Conservation (phyloP, 2,888 invertebrate genomes). For the Drosophila aldrichi region DNA sequence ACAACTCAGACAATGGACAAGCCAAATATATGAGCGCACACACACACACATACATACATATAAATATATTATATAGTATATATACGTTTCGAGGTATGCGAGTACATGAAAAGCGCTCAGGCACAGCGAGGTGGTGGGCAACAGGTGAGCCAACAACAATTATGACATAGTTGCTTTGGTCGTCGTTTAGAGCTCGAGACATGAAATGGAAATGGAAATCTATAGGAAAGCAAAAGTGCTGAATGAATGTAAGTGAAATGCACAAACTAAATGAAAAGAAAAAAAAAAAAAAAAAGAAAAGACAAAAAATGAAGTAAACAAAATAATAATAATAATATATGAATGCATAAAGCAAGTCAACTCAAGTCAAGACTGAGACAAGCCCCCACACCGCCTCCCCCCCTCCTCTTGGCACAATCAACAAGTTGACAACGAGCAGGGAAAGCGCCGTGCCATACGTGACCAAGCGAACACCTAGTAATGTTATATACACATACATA, state of each 20-base stretch:
- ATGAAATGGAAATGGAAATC: constrained; percentile 66
- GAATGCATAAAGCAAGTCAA: constrained; percentile 19
- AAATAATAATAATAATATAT: constrained; percentile 7
- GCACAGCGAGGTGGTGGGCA: constrained; percentile 29
- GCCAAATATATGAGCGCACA: constrained; percentile 9
- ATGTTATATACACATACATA: neutral
- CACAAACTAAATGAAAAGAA: constrained; percentile 19
- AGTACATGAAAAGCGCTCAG: constrained; percentile 33
- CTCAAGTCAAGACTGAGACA: constrained; percentile 11
- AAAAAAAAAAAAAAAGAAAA: constrained; percentile 13
- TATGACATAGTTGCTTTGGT: constrained; percentile 63
- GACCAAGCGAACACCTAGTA: constrained; percentile 34
- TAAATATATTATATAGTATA: neutral
- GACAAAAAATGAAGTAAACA: neutral
- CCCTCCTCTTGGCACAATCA: constrained; percentile 8
- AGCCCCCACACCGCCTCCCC: neutral
- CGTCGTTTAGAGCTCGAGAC: constrained; percentile 31
- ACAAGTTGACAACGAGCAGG: constrained; percentile 19
- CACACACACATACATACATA: neutral
- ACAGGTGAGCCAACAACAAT: constrained; percentile 43
- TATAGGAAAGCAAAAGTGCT: constrained; percentile 70
- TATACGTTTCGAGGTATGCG: constrained; percentile 11
- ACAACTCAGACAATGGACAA: constrained; percentile 33
- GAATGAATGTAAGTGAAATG: constrained; percentile 55
- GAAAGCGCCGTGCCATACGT: constrained; percentile 50